These are phyloP conservation scores for Phoebastria nigripes DNA, from an alignment of 2,797 vertebrate genomes.

Conservation along the genomic window DNA sequence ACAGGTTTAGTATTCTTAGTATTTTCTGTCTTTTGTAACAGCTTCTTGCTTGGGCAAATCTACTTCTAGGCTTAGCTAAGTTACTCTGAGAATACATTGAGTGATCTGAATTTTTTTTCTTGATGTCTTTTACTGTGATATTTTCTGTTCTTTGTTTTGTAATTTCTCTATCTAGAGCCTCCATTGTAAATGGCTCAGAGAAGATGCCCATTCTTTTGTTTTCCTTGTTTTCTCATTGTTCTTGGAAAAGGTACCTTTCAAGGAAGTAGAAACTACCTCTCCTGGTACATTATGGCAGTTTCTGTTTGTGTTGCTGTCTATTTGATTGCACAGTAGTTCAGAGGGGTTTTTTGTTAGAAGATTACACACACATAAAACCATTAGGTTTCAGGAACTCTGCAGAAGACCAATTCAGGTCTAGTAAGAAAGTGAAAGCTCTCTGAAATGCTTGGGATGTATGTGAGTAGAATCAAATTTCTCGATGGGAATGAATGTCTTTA, in stretches of 20 bases:
- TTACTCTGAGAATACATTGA: not conserved
- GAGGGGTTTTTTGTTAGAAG: not conserved
- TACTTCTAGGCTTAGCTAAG: not conserved
- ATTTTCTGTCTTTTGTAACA: not conserved
- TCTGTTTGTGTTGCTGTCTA: not conserved
- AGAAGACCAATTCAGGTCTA: not conserved
- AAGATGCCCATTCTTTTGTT: not conserved
- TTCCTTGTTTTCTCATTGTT: not conserved
- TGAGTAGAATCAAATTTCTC: conserved; percentile 14
- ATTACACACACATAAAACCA: not conserved
- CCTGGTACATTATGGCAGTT: not conserved
- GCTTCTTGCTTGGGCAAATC: not conserved
- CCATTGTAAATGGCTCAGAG: not conserved
- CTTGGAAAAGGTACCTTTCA: not conserved
- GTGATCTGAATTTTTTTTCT: not conserved
- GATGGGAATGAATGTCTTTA: not conserved
- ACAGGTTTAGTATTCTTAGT: not conserved
- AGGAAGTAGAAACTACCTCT: not conserved
- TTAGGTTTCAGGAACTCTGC: not conserved
- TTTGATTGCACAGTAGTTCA: not conserved
- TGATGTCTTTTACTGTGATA: not conserved
- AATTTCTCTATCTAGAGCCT: not conserved
- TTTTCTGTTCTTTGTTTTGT: not conserved
- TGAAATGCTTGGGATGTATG: not conserved
- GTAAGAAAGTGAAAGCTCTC: not conserved